These are phyloP conservation scores for Dusona sp. DNA, from an alignment of 2,888 invertebrate species.

Conservation along the genomic window DNA sequence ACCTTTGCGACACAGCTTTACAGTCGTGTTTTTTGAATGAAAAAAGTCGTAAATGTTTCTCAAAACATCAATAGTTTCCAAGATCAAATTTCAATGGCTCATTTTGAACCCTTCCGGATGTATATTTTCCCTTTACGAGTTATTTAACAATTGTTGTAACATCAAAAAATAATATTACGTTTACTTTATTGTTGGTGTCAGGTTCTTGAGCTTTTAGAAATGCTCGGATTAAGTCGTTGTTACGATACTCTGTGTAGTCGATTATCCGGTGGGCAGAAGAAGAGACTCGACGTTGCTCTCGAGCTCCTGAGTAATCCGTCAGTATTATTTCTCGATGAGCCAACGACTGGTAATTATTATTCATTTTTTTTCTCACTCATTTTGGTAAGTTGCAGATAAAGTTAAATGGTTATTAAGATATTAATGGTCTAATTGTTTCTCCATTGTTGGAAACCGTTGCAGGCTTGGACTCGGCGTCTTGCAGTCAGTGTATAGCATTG, in stretches of 20 bases:
- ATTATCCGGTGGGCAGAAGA: constrained; percentile 94
- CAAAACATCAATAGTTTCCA: too few relatives aligned
- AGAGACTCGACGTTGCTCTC: constrained; percentile 92
- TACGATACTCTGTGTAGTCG: constrained; percentile 89
- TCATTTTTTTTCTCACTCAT: neutral
- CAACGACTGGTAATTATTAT: constrained; percentile 88
- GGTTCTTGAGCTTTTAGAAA: constrained; percentile 91
- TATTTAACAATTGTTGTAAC: too few relatives aligned
- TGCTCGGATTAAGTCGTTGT: constrained; percentile 90
- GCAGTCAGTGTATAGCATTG: constrained; percentile 92
- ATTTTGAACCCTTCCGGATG: too few relatives aligned
- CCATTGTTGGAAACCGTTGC: constrained; percentile 45
- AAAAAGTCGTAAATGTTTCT: too few relatives aligned
- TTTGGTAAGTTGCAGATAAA: neutral
- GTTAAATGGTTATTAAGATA: neutral
- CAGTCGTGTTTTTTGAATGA: too few relatives aligned
- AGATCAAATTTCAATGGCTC: too few relatives aligned
- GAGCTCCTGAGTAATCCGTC: constrained; percentile 95
- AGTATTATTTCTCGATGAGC: constrained; percentile 94
- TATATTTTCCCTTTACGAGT: too few relatives aligned
- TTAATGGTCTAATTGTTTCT: neutral
- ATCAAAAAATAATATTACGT: neutral
- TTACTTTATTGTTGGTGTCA: constrained; percentile 79
- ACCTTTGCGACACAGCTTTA: too few relatives aligned
- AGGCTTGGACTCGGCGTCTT: constrained; percentile 95